Conservation (phyloP, 2,797 vertebrate genomes). For the Chloroceryle amazona region DNA sequence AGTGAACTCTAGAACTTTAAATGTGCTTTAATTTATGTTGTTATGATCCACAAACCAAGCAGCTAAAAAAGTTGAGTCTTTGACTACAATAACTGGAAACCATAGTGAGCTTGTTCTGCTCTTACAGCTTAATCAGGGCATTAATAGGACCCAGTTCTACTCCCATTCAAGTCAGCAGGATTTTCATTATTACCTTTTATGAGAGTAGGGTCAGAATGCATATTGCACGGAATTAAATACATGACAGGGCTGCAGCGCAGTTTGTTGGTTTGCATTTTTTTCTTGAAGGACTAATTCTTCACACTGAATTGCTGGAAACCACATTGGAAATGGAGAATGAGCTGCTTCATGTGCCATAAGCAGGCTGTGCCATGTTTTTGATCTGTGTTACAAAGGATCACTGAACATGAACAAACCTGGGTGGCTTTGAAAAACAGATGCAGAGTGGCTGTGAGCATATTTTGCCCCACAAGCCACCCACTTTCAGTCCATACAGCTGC, state of each 20-base stretch:
- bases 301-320: not conserved
- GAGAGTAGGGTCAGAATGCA: not conserved
- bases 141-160: not conserved
- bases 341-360: not conserved
- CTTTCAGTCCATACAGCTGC: slow-evolving; percentile 31
- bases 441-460: not conserved
- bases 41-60: slow-evolving; percentile 40
- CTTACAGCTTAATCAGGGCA: not conserved
- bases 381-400: slow-evolving; percentile 26
- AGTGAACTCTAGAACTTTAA: not conserved
- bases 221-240: not conserved
- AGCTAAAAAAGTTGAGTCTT: not conserved
- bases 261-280: not conserved
- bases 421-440: slow-evolving; percentile 32
- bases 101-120: not conserved
- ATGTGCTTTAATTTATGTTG: not conserved
- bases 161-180: not conserved
- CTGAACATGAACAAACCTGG: slow-evolving; percentile 8
- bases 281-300: not conserved
- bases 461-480: slow-evolving; percentile 36
- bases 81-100: not conserved
- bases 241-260: not conserved
- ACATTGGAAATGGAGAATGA: not conserved
- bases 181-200: not conserved
- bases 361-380: not conserved